Base-by-base conservation (phyloP, 2,888 invertebrate genomes). In the Lathronympha strigana region DNA sequence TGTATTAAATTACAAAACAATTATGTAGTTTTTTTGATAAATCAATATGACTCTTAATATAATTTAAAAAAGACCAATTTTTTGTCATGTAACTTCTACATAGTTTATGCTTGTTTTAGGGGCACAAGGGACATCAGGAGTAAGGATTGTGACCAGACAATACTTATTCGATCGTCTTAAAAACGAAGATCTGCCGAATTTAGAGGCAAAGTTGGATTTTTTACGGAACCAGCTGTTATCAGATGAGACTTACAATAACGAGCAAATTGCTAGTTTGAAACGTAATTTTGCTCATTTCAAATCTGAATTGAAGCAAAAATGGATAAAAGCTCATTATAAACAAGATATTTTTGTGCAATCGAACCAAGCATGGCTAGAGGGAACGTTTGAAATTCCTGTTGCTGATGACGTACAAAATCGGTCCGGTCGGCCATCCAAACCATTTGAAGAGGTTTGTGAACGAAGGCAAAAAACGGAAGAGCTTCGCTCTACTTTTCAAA, bases 101-200 rank as follows among this genome's bases (percentile, higher is more conserved):
- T 51, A 5, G 51, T 19, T 9, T 51, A 19, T 17, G 51, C 11
- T 51, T 51, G 33, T 51, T 51, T 51, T 51, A 51, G 51, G 19
- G 17, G 33, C 51, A 31, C 11, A 17, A 13, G 17, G 33, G 17
- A 19, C 51, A 11, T 51, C 51, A 51, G 51, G 51, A 33, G 19
- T 51, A 33, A 51, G 31, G 19, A 19, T 33, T 33, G 51, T 51
- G 33, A 51, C 33, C 15, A 17, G 51, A 31, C 33, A 51, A 51
- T 51, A 51, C 51, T 51, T 51, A 13, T 51, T 19, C 17, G 51
- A 51, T 15, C 33, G 51, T 19, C 17, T 33, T 31, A 33, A 33
- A 13, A 51, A 33, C 8, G 51, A 51, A 51, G 4, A 51, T 51
- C 33, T 51, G 33, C 19, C 51, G 15, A 51, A 51, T 51, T 51